Base-by-base conservation (phyloP, 2,113 vertebrate species). In the Callorhinus ursinus region DNA sequence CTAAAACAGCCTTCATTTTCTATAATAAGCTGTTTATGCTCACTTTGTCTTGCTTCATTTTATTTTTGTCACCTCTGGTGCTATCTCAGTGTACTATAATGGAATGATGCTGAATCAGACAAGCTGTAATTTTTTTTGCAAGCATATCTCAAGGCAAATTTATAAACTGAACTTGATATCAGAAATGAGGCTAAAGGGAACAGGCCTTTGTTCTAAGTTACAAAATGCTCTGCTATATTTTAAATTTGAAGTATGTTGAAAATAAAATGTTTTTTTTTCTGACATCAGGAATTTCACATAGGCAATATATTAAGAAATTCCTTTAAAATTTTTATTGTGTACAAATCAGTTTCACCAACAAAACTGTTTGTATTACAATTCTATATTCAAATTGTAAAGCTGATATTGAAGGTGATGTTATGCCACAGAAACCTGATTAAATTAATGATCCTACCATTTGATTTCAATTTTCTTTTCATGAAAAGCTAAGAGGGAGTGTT, bases 91-190 rank as follows among this genome's bases (percentile, higher is more conserved):
- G 36, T 84, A 33, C 57, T 94, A 5, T 89, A 83, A 96, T 93
- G 65, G 72, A 93, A 93, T 1, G 1, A 61, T 8, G 9, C 22
- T 39, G 81, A 95, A 87, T 94, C 39, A 74, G 61, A 93, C 61
- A 95, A 93, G 69, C 86, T 97, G 46, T 95, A 95, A 97, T 94
- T 96, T 96, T 97, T 97, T 93, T 87, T 96, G 77, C 69, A 83
- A 77, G 42, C 61, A 71, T 95, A 84, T 95, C 87, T 96, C 88
- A 87, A 63, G 67, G 67, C 74, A 96, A 86, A 96, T 97, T 90
- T 97, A 89, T 96, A 95, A 72, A 49, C 86, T 63, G 42, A 88
- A 87, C 93, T 87, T 81, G 19, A 74, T 89, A 97, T 92, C 59
- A 95, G 71, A 96, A 95, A 83, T 24, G 65, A 81, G 77, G 88